Evolutionary conservation across 2,888 invertebrate species (phyloP), one percentile per base, ranked within the genome.

Genomic region (Tortrix viridana): DNA sequence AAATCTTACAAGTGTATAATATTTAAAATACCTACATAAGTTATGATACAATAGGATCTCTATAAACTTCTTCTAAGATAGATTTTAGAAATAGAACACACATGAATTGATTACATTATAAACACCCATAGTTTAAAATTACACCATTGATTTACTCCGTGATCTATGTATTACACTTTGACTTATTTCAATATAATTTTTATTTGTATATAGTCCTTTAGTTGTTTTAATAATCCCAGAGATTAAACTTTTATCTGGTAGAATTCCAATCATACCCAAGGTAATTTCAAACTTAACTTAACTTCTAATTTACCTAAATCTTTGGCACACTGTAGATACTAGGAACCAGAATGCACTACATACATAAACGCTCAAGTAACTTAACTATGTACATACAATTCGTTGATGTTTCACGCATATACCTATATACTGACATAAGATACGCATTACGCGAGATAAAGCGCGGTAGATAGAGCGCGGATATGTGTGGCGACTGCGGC

Each of bases 401-500:
- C 56, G 60, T 56, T 67, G 57, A 58, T 61, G 48, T 66, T 62
- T 63, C 57, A 55, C 54, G 49, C 54, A 67, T 70, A 77, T 76
- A 74, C 32, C 32, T 76, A 69, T 76, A 74, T 75, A 79, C 61
- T 66, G 59, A 70, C 67, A 69, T 73, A 59, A 74, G 74, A 70
- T 69, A 69, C 59, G 67, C 66, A 65, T 49, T 73, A 77, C 70
- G 69, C 72, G 72, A 71, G 77, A 73, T 74, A 67, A 12, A 32
- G 32, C 32, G 32, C 32, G 12, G 32, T 32, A 12, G 32, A 32
- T 32, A 32, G 32, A 70, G 69, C 71, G 73, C 65, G 67, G 84
- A 83, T 82, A 84, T 81, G 82, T 82, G 67, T 69, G 70, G 68
- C 66, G 69, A 58, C 67, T 20, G 65, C 50, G 60, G 64, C 52